These are phyloP conservation scores for Anaspis maculata DNA, from an alignment of 2,888 invertebrate species.

Conservation along the genomic window DNA sequence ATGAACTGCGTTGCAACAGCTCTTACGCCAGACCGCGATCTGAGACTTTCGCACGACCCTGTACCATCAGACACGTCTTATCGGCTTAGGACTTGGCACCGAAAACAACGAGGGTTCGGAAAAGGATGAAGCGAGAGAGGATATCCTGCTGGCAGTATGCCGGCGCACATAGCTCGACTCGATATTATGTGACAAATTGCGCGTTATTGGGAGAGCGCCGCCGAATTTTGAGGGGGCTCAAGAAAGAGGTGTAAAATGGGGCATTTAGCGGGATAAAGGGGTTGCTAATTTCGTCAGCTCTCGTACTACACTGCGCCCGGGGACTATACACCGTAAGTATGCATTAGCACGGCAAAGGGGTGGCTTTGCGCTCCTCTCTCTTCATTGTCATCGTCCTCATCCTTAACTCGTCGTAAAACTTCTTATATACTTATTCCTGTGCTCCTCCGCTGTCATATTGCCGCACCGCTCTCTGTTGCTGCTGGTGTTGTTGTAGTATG, in stretches of 20 bases:
- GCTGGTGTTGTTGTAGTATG: no score
- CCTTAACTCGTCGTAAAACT: no score
- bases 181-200: conserved; percentile 42
- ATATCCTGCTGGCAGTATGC: conserved; percentile 3
- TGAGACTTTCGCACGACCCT: no score
- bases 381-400: no score
- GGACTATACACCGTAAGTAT: conserved; percentile 15
- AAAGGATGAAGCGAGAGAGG: conserved; percentile 7
- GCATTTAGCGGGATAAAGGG: conserved; percentile 37
- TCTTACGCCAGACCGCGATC: no score
- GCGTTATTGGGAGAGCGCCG: conserved; percentile 37
- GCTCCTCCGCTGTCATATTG: no score
- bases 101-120: no score
- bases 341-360: background rate
- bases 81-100: conserved; percentile 12
- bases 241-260: conserved; percentile 35
- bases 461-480: no score
- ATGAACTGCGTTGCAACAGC: no score
- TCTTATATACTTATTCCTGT: no score
- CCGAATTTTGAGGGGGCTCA: conserved; percentile 13
- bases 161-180: conserved; percentile 17
- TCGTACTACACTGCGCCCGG: no score
- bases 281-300: conserved; percentile 20
- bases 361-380: no score
- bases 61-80: conserved; percentile 14